Evolutionary conservation across 2,113 vertebrate genomes (phyloP), one percentile per base, ranked within the genome.

Genomic region (Aegypius monachus): DNA sequence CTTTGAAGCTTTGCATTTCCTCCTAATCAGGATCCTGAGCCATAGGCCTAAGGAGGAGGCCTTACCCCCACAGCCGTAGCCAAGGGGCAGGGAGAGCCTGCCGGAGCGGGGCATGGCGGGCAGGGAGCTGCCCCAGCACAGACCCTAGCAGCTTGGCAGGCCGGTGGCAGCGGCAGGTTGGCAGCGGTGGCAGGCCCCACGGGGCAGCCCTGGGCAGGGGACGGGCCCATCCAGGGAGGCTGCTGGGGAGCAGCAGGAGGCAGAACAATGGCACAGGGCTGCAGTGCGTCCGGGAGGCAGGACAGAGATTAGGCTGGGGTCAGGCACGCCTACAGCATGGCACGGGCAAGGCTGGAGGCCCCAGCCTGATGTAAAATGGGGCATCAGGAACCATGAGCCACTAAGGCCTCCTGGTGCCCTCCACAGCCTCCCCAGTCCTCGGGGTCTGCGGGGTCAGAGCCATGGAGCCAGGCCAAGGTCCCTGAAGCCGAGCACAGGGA

Each of bases 81-180:
- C 11, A 10, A 12, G 5, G 34, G 16, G 3, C 62, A 50, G 42
- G 55, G 34, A 65, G 16, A 42, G 2, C 40, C 32, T 32, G 47
- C 15, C 25, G 0, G 3, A 5, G 13, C 11, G 34, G 40, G 42
- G 22, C 58, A 52, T 9, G 45, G 27, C 0, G 1, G 32, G 16
- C 36, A 73, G 27, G 42, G 20, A 61, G 52, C 59, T 66, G 62
- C 55, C 36, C 36, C 16, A 18, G 21, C 34, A 15, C 11, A 43
- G n/a, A 34, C 31, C n/a, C 26, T 63, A 16, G 27, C 43, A 23
- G n/a, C 43, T 40, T 1, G 2, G 31, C 73, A 36, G 70, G 48
- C 15, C 0, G 2, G 12, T 19, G 21, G 40, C 31, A 32, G 63
- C 13, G 27, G 42, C 26, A 34, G 9, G 17, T n/a, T 19, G 21